Base-by-base conservation (phyloP, 2,797 vertebrate species). In the Paratrypauchen microcephalus region DNA sequence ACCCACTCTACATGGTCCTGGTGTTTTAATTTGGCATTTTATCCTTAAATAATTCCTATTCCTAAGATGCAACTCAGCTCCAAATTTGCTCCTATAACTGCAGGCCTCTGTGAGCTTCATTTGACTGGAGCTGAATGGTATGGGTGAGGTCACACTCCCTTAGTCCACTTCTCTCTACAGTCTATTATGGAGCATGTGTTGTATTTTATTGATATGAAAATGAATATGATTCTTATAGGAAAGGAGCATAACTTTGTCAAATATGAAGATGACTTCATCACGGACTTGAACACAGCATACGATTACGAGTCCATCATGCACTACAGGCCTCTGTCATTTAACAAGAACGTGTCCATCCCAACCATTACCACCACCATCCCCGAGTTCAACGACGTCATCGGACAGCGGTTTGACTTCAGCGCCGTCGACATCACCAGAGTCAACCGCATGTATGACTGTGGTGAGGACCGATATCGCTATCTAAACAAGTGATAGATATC, bases 241-340 rank as follows among this genome's bases (percentile, higher is more conserved):
- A 88, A 0, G 50, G 73, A 87, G 19, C 92, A 97, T 82, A 97
- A 96, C 73, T 98, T 98, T 74, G 30, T 80, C 0, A 95, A 92
- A 60, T 96, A 95, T 0, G 45, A 93, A 4, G 96, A 97, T 21
- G 73, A 63, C 62, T 71, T 69, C 69, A 92, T 96, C 87, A 95
- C 93, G 0, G 95, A 97, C 69, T 88, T 96, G 82, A 97, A 97
- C 88, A 96, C 95, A 0, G 90, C 96, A 0, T 97, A 98, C 11
- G 95, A 98, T 76, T 98, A 97, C 0, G 95, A 97, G 79, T 97
- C 96, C 18, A 0, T 98, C 86, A 97, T 97, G 96, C 96, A 98
- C 80, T 98, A 97, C 26, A 59, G 62, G 0, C 95, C 95, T 0
- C 41, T 92, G 21, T 96, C 96, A 9, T 97, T 98, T 81, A 97